Conservation (phyloP, 2,113 vertebrate species). For the Gasterosteus nipponicus region DNA sequence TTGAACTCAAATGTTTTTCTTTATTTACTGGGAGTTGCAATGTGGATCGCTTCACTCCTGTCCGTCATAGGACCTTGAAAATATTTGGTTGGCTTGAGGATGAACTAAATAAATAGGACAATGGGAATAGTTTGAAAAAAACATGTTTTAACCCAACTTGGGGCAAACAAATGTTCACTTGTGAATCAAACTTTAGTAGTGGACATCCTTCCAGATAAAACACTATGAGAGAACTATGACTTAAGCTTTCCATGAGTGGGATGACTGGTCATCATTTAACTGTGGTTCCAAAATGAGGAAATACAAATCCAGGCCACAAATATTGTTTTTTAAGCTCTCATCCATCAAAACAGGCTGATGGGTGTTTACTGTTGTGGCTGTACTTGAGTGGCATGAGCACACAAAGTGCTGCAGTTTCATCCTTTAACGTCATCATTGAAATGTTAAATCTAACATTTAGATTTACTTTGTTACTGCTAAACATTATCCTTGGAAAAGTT, state of each 20-base stretch:
- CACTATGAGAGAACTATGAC: background rate
- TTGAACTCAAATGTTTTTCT: conserved; percentile 30
- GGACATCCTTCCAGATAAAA: background rate
- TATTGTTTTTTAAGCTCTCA: conserved; percentile 16
- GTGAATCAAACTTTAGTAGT: background rate
- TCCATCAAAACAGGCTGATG: conserved; percentile 19
- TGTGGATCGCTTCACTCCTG: background rate
- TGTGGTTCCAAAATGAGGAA: conserved; percentile 8
- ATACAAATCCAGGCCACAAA: background rate
- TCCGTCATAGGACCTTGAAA: background rate
- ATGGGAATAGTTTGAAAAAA: background rate
- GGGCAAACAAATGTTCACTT: background rate
- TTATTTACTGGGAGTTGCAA: conserved; percentile 9
- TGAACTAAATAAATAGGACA: background rate
- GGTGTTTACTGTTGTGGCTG: conserved; percentile 21
- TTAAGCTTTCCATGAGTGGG: background rate
- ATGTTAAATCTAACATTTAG: background rate
- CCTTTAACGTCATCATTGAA: conserved; percentile 34
- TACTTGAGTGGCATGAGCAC: background rate
- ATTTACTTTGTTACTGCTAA: too few relatives aligned
- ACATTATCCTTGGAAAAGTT: too few relatives aligned
- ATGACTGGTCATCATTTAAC: conserved; percentile 9
- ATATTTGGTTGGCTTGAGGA: background rate
- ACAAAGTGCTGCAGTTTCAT: conserved; percentile 31
- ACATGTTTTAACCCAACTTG: background rate